Evolutionary conservation across 2,797 vertebrate genomes (phyloP), one percentile per base, ranked within the genome.

Genomic region (Phoxinus dragarum): DNA sequence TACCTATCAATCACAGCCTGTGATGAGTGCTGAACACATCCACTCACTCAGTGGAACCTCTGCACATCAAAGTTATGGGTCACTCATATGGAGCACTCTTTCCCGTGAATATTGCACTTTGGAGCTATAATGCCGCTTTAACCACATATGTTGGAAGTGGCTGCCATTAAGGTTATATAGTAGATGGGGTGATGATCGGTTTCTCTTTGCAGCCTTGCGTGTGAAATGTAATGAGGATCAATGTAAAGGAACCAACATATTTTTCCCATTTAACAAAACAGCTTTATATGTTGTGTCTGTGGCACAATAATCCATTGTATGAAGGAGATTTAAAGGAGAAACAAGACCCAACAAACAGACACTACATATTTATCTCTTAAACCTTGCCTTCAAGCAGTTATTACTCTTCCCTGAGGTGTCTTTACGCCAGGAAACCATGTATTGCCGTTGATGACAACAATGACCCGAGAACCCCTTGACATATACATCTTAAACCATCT

Each of bases 1-100:
- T 64, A 72, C 74, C 81, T 86, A 88, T 90, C 89, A 89, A 87
- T 90, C 89, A 88, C 75, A 21, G 74, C 11, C 64, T 52, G 77
- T 84, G 89, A 87, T 84, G 87, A 90, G 78, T 75, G 86, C 84
- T 73, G 47, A 44, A 75, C 77, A 84, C 77, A 81, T 89, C 86
- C 82, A 88, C 80, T 86, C 68, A 49, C 69, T 83, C 56, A 61
- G 36, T 73, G 47, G 78, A 81, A 79, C 42, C 61, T 81, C 84
- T 78, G 81, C 75, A 49, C 83, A 84, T 84, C 82, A 72, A 66
- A 84, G 88, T 89, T 87, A 80, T 84, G 76, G 87, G 82, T 87
- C 84, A 80, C 86, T 89, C 77, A 77, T 85, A 82, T 68, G 54
- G 61, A 75, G 81, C 81, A 34, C 80, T 83, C 88, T 88, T 56